Conservation (phyloP, 2,797 vertebrate species). For the Dipus sagitta region DNA sequence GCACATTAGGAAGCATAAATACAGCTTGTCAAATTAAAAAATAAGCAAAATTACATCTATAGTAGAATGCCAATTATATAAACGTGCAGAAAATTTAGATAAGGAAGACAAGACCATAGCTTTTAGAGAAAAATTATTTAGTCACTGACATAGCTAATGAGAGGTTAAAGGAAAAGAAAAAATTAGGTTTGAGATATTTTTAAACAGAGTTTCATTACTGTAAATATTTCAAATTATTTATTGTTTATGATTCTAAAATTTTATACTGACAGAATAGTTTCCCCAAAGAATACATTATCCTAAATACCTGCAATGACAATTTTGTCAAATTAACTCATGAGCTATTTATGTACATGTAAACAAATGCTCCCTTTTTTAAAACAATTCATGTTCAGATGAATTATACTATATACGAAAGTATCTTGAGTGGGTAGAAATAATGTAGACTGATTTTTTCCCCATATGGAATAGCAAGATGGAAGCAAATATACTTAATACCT, state of each 20-base stretch:
- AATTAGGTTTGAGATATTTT: slow-evolving; percentile 8
- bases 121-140: slow-evolving; percentile 6
- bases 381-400: neutral
- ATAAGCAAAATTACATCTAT: neutral
- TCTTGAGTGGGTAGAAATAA: slow-evolving; percentile 17
- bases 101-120: neutral
- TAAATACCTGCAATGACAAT: neutral
- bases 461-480: slow-evolving; percentile 26
- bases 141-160: neutral
- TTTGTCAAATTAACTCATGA: slow-evolving; percentile 48
- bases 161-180: slow-evolving; percentile 33
- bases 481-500: slow-evolving; percentile 21
- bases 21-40: neutral
- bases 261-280: slow-evolving; percentile 6
- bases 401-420: neutral
- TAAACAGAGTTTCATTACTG: neutral
- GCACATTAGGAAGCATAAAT: neutral
- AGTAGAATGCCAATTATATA: neutral
- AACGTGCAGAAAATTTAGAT: neutral
- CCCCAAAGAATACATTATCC: slow-evolving; percentile 14
- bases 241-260: slow-evolving; percentile 36
- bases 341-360: slow-evolving; percentile 46
- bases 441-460: slow-evolving; percentile 30
- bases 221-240: slow-evolving; percentile 34
- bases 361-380: slow-evolving; percentile 20